Evolutionary conservation across 23 tunicate species (phyloP).

Genomic region (Trididemnum nubilum): DNA sequence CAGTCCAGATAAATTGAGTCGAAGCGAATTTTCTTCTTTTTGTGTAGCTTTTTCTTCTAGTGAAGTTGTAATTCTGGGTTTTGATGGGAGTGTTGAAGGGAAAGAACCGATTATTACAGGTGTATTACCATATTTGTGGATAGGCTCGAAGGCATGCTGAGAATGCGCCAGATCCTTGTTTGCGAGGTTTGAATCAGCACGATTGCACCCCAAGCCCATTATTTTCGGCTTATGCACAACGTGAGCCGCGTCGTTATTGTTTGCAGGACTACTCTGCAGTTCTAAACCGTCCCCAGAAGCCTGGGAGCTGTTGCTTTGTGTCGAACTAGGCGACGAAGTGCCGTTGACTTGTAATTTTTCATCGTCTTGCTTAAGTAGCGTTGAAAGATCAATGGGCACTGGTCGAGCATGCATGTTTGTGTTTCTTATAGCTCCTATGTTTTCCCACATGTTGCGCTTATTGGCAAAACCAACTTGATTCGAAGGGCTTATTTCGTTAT

Average conservation of each 20-base stretch:
- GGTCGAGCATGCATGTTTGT: background rate
- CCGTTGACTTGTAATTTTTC: constrained; percentile 12
- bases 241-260: background rate
- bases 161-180: background rate
- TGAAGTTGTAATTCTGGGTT: background rate
- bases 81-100: constrained; percentile 31
- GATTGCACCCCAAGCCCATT: background rate
- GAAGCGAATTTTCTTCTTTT: constrained; percentile 11
- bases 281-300: background rate
- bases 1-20: background rate
- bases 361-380: constrained; percentile 44
- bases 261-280: background rate
- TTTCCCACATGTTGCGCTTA: constrained; percentile 73
- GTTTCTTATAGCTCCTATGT: constrained; percentile 6
- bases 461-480: constrained; percentile 44
- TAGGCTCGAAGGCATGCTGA: background rate
- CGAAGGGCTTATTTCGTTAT: background rate
- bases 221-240: constrained; percentile 19
- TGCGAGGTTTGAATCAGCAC: background rate
- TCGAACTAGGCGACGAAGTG: background rate
- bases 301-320: background rate
- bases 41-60: background rate
- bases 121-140: constrained; percentile 7
- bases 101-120: background rate
- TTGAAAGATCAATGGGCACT: constrained; percentile 20